Evolutionary conservation across 1,140 invertebrate species (phyloP).

Genomic region (Cherax destructor): DNA sequence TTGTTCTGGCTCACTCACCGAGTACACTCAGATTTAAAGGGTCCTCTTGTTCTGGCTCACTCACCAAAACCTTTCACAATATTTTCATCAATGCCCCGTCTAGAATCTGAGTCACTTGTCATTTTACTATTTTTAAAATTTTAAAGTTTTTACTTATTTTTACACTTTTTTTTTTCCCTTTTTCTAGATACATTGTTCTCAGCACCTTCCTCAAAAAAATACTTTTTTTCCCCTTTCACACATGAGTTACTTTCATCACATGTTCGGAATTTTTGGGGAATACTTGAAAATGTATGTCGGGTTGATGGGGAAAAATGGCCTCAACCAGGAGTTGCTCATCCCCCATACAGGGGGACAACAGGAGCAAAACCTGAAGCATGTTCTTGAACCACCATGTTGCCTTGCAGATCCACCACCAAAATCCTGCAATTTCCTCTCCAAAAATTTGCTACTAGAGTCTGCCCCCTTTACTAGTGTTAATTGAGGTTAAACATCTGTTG

Average conservation of each 20-base stretch:
- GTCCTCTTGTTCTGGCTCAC: neutral
- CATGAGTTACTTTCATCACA: neutral
- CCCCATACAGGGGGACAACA: slow-evolving; percentile 17
- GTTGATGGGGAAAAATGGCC: slow-evolving; percentile 2
- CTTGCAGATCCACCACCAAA: slow-evolving; percentile 33
- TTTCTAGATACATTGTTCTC: neutral
- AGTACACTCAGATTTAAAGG: neutral
- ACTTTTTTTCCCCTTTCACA: neutral
- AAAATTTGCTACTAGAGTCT: neutral
- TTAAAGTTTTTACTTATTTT: neutral
- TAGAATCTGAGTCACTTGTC: neutral
- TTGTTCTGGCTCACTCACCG: too few relatives aligned
- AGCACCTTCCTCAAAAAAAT: neutral
- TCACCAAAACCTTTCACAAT: slow-evolving; percentile 5
- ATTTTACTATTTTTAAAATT: neutral
- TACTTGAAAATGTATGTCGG: neutral
- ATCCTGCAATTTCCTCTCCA: slow-evolving; percentile 28
- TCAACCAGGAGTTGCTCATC: slow-evolving; percentile 40
- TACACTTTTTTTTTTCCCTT: neutral
- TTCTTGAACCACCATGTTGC: slow-evolving; percentile 39
- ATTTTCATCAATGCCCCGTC: neutral
- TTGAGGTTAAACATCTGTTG: neutral
- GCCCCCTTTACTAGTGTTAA: neutral
- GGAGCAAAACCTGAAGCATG: neutral
- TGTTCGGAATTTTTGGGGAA: neutral